Evolutionary conservation across 2,797 vertebrate genomes (phyloP).

Genomic region (Hippocampus kuda): DNA sequence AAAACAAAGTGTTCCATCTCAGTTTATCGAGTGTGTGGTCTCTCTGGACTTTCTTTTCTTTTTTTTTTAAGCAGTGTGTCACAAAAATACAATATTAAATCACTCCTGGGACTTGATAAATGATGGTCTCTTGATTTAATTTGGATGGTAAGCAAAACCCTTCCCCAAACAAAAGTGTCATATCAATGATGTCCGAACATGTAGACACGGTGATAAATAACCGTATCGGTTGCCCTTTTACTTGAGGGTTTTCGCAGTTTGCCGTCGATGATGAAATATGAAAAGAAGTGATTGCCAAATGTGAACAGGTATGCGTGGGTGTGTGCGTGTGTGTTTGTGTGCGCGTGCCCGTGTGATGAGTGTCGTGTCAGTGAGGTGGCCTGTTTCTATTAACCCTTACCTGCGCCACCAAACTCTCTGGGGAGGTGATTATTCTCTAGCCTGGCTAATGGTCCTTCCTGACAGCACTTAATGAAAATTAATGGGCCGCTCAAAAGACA

Average conservation of each 20-base stretch:
- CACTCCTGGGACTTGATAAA: conserved; percentile 18
- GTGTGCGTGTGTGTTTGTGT: no score
- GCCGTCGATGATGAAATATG: conserved; percentile 15
- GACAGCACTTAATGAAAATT: conserved; percentile 65
- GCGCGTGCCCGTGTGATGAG: conserved; percentile 3
- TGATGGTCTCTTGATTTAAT: conserved; percentile 26
- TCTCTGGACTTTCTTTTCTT: conserved; percentile 6
- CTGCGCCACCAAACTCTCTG: conserved; percentile 44
- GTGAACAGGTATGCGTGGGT: conserved; percentile 8
- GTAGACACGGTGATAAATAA: conserved; percentile 24
- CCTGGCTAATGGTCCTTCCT: conserved; percentile 65
- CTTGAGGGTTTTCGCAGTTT: background rate
- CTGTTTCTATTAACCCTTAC: conserved; percentile 65
- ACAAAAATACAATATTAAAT: conserved; percentile 37
- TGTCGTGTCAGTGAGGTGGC: conserved; percentile 51
- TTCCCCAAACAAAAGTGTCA: conserved; percentile 9
- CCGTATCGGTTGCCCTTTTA: conserved; percentile 27
- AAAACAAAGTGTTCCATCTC: conserved; percentile 6
- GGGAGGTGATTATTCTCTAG: conserved; percentile 58
- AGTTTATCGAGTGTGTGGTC: conserved; percentile 9
- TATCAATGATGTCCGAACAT: conserved; percentile 22
- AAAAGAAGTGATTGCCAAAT: conserved; percentile 32
- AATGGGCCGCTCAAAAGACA: conserved; percentile 41
- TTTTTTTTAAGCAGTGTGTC: conserved; percentile 22
- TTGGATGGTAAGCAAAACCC: conserved; percentile 21